phyloP scores from a whole-genome alignment of 2,888 invertebrate genomes.

The Drosophila percnosoma region DNA sequence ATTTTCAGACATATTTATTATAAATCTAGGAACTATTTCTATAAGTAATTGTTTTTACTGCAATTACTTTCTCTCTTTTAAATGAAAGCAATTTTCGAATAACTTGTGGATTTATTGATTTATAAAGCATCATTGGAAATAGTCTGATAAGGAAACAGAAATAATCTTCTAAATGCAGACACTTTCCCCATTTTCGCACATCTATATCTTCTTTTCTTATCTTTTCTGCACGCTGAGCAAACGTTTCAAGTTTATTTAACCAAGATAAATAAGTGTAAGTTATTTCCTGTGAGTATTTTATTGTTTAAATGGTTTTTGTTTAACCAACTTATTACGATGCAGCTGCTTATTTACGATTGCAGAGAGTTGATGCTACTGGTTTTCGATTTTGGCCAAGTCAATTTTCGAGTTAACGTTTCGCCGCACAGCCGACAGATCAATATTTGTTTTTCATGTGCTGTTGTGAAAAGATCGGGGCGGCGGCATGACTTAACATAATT shows the following conservation, averaged over 20 bases:
- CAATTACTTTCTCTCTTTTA: neutral
- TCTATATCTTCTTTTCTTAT: neutral
- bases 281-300: neutral
- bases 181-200: neutral
- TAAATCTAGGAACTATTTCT: neutral
- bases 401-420: slow-evolving; percentile 27
- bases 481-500: slow-evolving; percentile 79
- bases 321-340: slow-evolving; percentile 50
- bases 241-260: slow-evolving; percentile 19
- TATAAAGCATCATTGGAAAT: neutral
- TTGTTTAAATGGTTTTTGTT: slow-evolving; percentile 33
- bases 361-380: slow-evolving; percentile 65
- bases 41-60: neutral
- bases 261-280: slow-evolving; percentile 29
- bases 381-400: slow-evolving; percentile 55
- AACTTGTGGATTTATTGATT: neutral
- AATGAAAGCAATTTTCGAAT: too few relatives aligned
- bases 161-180: neutral
- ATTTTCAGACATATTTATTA: neutral
- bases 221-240: neutral
- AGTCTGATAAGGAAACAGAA: neutral
- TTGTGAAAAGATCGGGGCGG: slow-evolving; percentile 74
- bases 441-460: slow-evolving; percentile 77
- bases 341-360: slow-evolving; percentile 50
- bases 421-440: slow-evolving; percentile 34